phyloP scores from a whole-genome alignment of 2,113 vertebrate genomes.

The Saguinus midas region DNA sequence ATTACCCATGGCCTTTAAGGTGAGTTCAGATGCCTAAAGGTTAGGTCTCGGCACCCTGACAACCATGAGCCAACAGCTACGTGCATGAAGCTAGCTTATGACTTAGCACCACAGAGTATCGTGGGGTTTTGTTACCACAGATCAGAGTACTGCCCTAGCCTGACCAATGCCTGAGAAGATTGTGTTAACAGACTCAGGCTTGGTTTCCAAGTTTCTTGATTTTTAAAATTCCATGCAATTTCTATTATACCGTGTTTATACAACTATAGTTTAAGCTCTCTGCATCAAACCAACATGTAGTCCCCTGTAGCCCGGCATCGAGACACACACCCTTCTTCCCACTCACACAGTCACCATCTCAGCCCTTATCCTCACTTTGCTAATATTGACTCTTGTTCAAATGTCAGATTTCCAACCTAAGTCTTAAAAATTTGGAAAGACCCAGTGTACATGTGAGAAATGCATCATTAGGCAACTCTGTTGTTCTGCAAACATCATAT shows the following conservation, averaged over 20 bases:
- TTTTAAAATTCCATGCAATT: neutral
- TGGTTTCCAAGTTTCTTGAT: neutral
- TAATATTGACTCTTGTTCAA: neutral
- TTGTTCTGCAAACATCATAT: neutral
- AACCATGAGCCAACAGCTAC: neutral
- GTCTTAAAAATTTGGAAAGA: slow-evolving; percentile 10
- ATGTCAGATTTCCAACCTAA: neutral
- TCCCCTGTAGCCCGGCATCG: neutral
- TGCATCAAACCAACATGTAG: neutral
- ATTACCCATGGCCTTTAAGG: slow-evolving; percentile 96
- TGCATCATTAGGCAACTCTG: neutral
- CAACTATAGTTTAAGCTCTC: neutral
- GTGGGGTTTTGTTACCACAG: neutral
- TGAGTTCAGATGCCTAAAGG: slow-evolving; percentile 68
- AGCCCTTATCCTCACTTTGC: neutral
- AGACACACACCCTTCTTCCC: neutral
- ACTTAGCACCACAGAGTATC: neutral
- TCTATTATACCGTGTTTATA: neutral
- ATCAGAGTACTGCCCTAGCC: neutral
- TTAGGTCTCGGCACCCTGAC: neutral
- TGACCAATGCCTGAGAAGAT: neutral
- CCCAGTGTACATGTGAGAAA: neutral
- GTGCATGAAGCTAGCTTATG: neutral
- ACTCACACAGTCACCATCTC: neutral
- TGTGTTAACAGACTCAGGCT: neutral